These are phyloP conservation scores for Rana temporaria DNA, from an alignment of 2,113 vertebrate genomes.

Conservation along the genomic window DNA sequence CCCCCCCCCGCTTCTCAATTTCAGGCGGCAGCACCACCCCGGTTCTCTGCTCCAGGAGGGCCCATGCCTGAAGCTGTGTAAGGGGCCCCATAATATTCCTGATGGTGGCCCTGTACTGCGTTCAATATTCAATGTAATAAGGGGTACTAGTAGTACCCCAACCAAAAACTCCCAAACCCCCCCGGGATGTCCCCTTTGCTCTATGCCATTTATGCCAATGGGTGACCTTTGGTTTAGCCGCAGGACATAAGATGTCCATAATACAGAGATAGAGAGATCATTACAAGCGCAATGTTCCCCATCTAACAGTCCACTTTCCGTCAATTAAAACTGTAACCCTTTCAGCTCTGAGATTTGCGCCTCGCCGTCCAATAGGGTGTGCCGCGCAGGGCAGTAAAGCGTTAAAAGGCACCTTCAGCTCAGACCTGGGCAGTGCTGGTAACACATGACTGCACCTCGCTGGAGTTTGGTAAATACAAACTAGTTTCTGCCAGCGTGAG, in stretches of 20 bases:
- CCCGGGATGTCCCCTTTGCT: no score
- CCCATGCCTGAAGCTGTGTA: no score
- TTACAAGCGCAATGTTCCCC: constrained; percentile 9
- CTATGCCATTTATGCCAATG: no score
- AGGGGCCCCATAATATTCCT: no score
- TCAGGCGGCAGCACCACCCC: no score
- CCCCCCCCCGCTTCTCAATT: no score
- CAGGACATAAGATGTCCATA: background rate
- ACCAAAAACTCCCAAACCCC: no score
- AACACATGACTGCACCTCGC: constrained; percentile 32
- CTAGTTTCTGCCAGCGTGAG: background rate
- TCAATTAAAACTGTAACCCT: background rate
- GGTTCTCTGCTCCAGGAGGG: no score
- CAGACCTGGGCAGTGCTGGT: background rate
- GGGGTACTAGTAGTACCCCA: no score
- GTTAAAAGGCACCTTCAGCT: background rate
- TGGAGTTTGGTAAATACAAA: constrained; percentile 7
- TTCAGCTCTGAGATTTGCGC: background rate
- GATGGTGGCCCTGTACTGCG: no score
- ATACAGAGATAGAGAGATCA: background rate
- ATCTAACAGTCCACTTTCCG: background rate
- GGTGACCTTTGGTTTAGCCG: background rate
- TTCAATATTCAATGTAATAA: no score
- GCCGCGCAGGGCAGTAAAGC: background rate
- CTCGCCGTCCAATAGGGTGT: background rate